Evolutionary conservation across 2,888 invertebrate species (phyloP).

Genomic region (Pyrocoelia pectoralis): DNA sequence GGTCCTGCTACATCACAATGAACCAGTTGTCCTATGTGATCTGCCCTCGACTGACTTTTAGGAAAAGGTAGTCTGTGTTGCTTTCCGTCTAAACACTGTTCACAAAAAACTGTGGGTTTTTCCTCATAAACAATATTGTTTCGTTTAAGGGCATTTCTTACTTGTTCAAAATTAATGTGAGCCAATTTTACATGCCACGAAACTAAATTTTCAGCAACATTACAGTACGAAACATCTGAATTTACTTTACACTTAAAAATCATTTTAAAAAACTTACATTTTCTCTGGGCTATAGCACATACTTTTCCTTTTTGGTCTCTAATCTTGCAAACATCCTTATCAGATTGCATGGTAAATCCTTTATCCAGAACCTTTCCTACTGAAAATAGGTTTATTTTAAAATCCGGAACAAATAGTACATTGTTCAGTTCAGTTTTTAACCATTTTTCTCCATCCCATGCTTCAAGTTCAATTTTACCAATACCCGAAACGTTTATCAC

Average conservation of each 20-base stretch:
- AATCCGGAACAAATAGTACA: constrained; percentile 25
- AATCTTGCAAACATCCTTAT: no score
- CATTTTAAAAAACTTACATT: no score
- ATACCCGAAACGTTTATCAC: no score
- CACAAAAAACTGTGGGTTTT: constrained; percentile 6
- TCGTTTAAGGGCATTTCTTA: background rate
- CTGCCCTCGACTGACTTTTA: constrained; percentile 7
- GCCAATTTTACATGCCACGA: constrained; percentile 7
- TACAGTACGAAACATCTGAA: no score
- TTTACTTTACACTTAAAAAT: no score
- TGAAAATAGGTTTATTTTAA: no score
- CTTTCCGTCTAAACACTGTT: constrained; percentile 6
- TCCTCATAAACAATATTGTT: background rate
- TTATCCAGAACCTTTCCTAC: no score
- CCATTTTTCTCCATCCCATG: no score
- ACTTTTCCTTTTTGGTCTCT: no score
- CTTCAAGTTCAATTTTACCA: no score
- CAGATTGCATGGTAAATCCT: constrained; percentile 16
- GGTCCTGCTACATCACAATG: constrained; percentile 6
- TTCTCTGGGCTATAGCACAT: no score
- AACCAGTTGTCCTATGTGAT: constrained; percentile 3
- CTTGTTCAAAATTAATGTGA: constrained; percentile 9
- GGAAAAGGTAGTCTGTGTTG: constrained; percentile 8
- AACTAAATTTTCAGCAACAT: no score
- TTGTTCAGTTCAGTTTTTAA: background rate